Base-by-base conservation (phyloP, 1,140 invertebrate species). In the Glossosoma conforme region DNA sequence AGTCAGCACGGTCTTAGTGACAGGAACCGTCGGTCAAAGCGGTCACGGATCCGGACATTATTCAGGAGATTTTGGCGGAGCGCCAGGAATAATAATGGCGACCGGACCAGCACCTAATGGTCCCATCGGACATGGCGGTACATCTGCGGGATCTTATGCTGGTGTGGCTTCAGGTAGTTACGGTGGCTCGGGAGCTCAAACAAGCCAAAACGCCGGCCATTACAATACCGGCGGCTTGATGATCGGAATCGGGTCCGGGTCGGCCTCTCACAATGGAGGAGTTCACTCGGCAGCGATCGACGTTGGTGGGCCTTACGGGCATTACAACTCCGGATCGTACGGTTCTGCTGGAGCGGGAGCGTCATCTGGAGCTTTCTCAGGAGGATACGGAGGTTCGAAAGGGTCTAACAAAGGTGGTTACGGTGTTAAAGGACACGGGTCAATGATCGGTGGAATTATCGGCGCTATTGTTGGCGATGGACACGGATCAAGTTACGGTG, bases 41-140 rank as follows among this genome's bases (percentile, higher is more conserved):
- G 28, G 24, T n/a, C 10, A 32, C 11, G 41, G 44, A 30, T 11
- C 17, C n/a, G 48, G 20, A 19, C 37, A 48, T 36, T 51, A 56
- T 33, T 22, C 41, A 17, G 44, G 47, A 20, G 25, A 24, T 25
- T 52, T 52, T 33, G 54, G 54, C 20, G 48, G 49, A 17, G 54
- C 44, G 28, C 44, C 54, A 21, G 54, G 54, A 40, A 43, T 48
- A 28, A 30, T 52, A 13, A 10, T 38, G 10, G 54, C 46, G 5
- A 57, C 44, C 13, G 54, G 54, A 21, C 32, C 44, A 28, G 54
- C 54, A 28, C 11, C 24, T 1, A 46, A 46, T 41, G 1, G 6
- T 40, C 6, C 15, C 2, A 50, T 24, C 24, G 8, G n/a, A 32
- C 6, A 10, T 15, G 3, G 19, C 14, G 25, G 10, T 9, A 30